A percentile compares a stretch with the other conserved stretches of the same genome.
These are phyloP conservation scores for Huso huso DNA, from an alignment of 2,797 vertebrate genomes.

Conservation along the genomic window DNA sequence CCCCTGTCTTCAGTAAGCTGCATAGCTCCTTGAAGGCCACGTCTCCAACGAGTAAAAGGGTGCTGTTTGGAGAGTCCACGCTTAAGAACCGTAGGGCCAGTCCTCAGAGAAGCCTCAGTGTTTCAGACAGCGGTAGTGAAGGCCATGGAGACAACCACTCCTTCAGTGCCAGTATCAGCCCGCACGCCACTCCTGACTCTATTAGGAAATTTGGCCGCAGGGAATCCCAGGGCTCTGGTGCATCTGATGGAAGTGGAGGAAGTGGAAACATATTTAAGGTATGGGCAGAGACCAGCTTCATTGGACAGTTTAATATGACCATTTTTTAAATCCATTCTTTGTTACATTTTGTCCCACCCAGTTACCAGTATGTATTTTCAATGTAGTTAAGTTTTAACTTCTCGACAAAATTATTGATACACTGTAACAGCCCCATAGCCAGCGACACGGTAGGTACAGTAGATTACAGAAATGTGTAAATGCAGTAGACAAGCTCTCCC, in stretches of 20 bases:
- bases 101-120: constrained; percentile 52
- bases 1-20: constrained; percentile 61
- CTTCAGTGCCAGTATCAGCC: constrained; percentile 36
- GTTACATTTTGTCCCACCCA: no score
- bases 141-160: constrained; percentile 36
- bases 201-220: constrained; percentile 45
- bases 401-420: no score
- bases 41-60: constrained; percentile 47
- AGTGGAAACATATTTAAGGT: constrained; percentile 64
- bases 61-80: constrained; percentile 58
- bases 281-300: neutral
- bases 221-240: constrained; percentile 51
- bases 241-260: constrained; percentile 54
- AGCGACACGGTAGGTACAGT: no score
- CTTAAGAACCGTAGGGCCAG: constrained; percentile 51
- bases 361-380: no score
- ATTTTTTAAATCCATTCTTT: no score
- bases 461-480: no score
- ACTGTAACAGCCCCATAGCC: no score
- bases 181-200: constrained; percentile 49
- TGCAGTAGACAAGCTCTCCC: no score
- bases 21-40: constrained; percentile 50
- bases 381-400: no score
- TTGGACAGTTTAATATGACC: no score
- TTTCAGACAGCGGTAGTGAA: constrained; percentile 55